Conservation (phyloP, 1,140 invertebrate species). For the Papilio polytes region DNA sequence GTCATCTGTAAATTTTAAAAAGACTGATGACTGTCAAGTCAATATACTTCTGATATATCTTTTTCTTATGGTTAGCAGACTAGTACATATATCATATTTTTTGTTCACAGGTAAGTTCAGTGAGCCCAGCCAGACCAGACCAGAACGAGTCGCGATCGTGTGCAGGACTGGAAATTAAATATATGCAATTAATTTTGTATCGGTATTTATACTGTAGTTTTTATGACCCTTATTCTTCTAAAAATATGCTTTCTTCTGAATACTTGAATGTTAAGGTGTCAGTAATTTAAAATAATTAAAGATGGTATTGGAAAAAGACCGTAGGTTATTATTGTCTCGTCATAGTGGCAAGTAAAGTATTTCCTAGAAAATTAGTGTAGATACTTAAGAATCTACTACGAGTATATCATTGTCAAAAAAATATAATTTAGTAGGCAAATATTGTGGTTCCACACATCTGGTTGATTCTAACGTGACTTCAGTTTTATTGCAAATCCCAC, state of each 20-base stretch:
- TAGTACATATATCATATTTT: constrained; percentile 45
- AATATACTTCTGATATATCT: constrained; percentile 15
- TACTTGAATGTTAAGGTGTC: background rate
- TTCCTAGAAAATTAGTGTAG: background rate
- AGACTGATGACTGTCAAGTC: background rate
- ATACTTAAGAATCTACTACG: background rate
- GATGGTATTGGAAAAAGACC: background rate
- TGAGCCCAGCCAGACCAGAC: constrained; percentile 44
- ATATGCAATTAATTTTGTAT: constrained; percentile 19
- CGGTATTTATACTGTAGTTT: background rate
- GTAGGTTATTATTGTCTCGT: background rate
- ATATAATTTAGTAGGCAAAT: background rate
- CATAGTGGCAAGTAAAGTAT: background rate
- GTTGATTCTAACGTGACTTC: background rate
- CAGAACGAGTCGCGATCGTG: constrained; percentile 46
- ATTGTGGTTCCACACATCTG: background rate
- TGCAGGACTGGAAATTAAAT: constrained; percentile 29
- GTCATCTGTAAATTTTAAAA: background rate
- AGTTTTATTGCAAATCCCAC: background rate
- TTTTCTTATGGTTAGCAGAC: constrained; percentile 37
- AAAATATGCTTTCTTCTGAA: background rate
- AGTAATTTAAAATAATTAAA: no score
- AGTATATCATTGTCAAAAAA: background rate
- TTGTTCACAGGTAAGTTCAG: constrained; percentile 57
- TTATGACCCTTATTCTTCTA: background rate